A percentile compares a stretch with the other conserved stretches of the same genome.
These are phyloP conservation scores for Zootoca vivipara DNA, from an alignment of 2,113 vertebrate genomes.

Conservation along the genomic window DNA sequence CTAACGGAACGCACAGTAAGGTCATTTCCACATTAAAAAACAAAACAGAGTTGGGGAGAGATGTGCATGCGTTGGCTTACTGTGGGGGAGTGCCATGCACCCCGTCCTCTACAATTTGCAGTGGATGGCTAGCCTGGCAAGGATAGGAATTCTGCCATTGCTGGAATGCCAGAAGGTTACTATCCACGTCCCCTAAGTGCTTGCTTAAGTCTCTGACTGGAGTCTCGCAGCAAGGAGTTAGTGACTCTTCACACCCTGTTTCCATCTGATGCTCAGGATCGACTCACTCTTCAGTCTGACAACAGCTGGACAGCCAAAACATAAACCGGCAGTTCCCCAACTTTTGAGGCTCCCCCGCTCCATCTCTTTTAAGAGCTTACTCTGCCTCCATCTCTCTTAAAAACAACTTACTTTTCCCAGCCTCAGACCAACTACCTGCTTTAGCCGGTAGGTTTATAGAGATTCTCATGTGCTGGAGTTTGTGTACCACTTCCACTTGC, in stretches of 20 bases:
- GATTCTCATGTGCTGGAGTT: too few relatives aligned
- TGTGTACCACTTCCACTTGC: accelerated
- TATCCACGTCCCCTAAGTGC: not conserved
- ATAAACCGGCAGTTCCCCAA: not conserved
- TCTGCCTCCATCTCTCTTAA: not conserved
- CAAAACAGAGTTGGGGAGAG: not conserved
- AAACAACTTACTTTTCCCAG: too few relatives aligned
- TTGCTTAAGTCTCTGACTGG: not conserved
- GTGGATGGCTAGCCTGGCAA: not conserved
- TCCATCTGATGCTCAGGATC: not conserved
- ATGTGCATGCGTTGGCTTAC: not conserved
- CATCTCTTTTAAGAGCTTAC: not conserved
- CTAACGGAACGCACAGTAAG: not conserved
- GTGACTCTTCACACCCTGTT: not conserved
- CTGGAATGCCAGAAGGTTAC: not conserved
- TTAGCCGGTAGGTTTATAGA: not conserved
- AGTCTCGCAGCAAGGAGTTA: not conserved
- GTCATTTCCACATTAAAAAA: too few relatives aligned
- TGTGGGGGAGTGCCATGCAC: not conserved
- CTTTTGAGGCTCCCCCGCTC: not conserved
- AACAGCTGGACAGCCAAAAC: not conserved
- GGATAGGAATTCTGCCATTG: not conserved
- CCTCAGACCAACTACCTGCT: not conserved
- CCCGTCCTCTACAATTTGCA: not conserved
- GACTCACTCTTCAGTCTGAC: too few relatives aligned